phyloP scores from a whole-genome alignment of 2,888 invertebrate genomes.

The Eilema caniola region DNA sequence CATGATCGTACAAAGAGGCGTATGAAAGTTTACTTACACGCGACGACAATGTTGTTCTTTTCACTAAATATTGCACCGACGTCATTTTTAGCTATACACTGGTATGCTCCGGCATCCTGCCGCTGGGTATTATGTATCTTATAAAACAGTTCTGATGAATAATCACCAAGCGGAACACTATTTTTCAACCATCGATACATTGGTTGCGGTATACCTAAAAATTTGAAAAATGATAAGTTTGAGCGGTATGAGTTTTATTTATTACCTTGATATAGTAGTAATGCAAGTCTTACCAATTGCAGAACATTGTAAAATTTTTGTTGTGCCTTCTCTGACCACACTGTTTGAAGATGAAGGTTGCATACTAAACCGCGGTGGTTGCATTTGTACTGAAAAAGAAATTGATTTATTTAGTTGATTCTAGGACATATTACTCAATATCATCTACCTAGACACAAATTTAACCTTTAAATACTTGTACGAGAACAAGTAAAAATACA shows the following conservation, averaged over 20 bases:
- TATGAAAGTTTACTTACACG: constrained; percentile 91
- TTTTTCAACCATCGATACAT: constrained; percentile 97
- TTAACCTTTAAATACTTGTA: too few relatives aligned
- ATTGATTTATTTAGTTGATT: constrained; percentile 23
- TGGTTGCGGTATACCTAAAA: constrained; percentile 95
- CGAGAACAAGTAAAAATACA: background rate
- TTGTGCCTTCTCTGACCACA: constrained; percentile 94
- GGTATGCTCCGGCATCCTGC: constrained; percentile 95
- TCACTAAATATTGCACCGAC: constrained; percentile 97
- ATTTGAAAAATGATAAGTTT: constrained; percentile 14
- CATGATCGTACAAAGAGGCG: constrained; percentile 50
- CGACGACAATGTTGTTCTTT: constrained; percentile 95
- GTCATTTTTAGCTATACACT: constrained; percentile 96
- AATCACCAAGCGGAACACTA: constrained; percentile 92
- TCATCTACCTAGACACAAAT: too few relatives aligned
- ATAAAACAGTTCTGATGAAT: constrained; percentile 93
- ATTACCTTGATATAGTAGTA: background rate
- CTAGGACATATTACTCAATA: background rate
- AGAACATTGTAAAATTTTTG: constrained; percentile 97
- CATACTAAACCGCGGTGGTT: constrained; percentile 95
- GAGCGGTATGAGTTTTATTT: background rate
- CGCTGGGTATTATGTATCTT: constrained; percentile 93
- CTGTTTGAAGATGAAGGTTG: constrained; percentile 95
- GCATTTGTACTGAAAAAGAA: constrained; percentile 86
- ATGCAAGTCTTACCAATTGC: constrained; percentile 91